Evolutionary conservation across 2,888 invertebrate genomes (phyloP).

Genomic region (Auanema freiburgensis): DNA sequence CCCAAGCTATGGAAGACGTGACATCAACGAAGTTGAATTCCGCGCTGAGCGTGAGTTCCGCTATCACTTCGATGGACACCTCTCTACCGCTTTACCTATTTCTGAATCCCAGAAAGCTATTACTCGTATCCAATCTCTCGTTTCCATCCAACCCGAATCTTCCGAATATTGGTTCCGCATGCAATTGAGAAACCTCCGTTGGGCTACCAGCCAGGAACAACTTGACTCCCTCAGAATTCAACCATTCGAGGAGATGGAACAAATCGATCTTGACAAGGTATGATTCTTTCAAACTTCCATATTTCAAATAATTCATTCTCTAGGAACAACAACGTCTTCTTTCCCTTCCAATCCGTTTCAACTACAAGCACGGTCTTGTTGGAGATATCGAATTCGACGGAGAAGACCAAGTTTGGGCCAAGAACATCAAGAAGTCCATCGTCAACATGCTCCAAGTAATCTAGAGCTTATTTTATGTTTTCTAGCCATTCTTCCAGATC

Average conservation of each 20-base stretch:
- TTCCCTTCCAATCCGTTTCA: slow-evolving; percentile 3
- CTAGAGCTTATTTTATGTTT: slow-evolving; percentile 1
- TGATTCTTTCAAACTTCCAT: no score
- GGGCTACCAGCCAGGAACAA: slow-evolving; percentile 39
- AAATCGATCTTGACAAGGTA: no score
- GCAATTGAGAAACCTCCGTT: slow-evolving; percentile 34
- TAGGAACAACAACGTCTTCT: slow-evolving; percentile 3
- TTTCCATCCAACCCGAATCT: slow-evolving; percentile 42
- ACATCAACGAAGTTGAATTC: slow-evolving; percentile 19
- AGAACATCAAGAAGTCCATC: slow-evolving; percentile 60
- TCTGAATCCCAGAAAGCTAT: slow-evolving; percentile 45
- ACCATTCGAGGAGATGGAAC: slow-evolving; percentile 32
- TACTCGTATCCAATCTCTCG: slow-evolving; percentile 46
- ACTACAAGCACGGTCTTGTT: no score
- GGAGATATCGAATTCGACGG: no score
- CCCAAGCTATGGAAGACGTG: slow-evolving; percentile 2
- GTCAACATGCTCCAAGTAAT: slow-evolving; percentile 58
- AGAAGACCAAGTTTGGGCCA: slow-evolving; percentile 54
- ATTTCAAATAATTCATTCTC: no score
- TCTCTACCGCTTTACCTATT: slow-evolving; percentile 49
- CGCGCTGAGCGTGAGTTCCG: slow-evolving; percentile 41
- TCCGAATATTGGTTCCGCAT: slow-evolving; percentile 34
- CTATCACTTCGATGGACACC: slow-evolving; percentile 43
- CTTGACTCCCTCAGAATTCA: slow-evolving; percentile 25
- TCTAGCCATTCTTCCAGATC: slow-evolving; percentile 11